Evolutionary conservation across 2,888 invertebrate genomes (phyloP), one percentile per base, ranked within the genome.

Genomic region (Phragmatobia fuliginosa): DNA sequence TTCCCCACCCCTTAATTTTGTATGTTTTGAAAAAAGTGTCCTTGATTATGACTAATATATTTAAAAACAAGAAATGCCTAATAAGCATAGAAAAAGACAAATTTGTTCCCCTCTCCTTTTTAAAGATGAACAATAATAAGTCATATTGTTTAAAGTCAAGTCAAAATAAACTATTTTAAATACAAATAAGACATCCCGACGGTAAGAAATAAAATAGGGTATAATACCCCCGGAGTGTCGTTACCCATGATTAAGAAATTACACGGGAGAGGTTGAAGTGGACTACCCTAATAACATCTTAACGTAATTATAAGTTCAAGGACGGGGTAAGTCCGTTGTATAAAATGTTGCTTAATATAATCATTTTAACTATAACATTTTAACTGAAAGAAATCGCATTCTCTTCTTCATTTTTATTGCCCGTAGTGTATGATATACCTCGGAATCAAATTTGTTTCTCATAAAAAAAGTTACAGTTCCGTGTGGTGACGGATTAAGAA

Each of bases 181-280:
- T 60, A 56, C 59, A 65, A 61, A 65, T 69, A 61, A 61, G 38
- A 52, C 52, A 5, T 65, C 61, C 61, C 65, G 41, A 28, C 33
- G 38, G 52, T 64, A 45, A 33, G 60, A 41, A 69, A 70, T 56
- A 66, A 62, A 52, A 52, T 60, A 61, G 32, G 52, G 38, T 64
- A 36, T 69, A 61, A 25, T 59, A 60, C 65, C 70, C 70, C 70
- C 41, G 38, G 70, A 66, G 70, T 16, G 70, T 41, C 56, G 70
- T 70, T 70, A 66, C 11, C 61, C 56, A 62, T 61, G 56, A 70
- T 70, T 70, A 70, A 52, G 61, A 66, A 58, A 70, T 66, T 62
- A 56, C 58, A 28, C n/a, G 28, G 62, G 66, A 62, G 56, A 66
- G 36, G 8, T 58, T 41, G 21, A 38, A 61, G 41, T 36, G 33